phyloP scores from a whole-genome alignment of 1,140 invertebrate species.

The roundworm (Caenorhabditis elegans) region WBcel235 BX284604.4:9477001-9477500 shows the following conservation, averaged over 20 bases:
- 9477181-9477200: conserved; percentile 21
- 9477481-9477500: not conserved
- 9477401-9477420: conserved; percentile 16
- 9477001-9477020: conserved; percentile 12
- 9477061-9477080: not conserved
- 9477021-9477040: conserved; percentile 11
- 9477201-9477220: conserved; percentile 8
- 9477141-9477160: conserved; percentile 3
- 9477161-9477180: not conserved
- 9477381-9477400: conserved; percentile 8
- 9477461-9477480: not conserved
- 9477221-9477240: not conserved
- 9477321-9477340: not conserved
- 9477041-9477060: not conserved
- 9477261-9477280: not conserved
- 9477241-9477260: not conserved
- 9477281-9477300: not conserved
- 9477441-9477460: conserved; percentile 28
- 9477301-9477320: not conserved
- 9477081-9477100: too few species aligned
- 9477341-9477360: not conserved
- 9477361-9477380: not conserved
- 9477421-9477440: not conserved
- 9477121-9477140: not conserved
- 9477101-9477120: not conserved